phyloP scores from a whole-genome alignment of 2,113 vertebrate species.

The Falco punctatus region DNA sequence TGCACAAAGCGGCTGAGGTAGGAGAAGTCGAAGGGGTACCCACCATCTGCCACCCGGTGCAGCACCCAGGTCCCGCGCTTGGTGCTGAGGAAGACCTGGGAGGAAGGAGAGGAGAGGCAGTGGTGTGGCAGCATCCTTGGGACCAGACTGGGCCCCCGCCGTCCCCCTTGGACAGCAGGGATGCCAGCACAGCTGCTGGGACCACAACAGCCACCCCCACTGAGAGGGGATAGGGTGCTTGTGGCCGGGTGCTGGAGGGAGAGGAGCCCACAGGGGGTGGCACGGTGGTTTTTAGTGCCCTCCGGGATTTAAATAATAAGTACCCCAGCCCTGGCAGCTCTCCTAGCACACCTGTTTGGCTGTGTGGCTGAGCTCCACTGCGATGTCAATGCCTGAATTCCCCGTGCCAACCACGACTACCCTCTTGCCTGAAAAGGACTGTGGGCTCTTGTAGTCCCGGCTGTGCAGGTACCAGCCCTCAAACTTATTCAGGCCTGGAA shows the following conservation, averaged over 20 bases:
- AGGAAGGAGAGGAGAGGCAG: neutral
- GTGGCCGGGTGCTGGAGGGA: neutral
- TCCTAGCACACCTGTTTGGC: constrained; percentile 77
- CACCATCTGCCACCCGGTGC: neutral
- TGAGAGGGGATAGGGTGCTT: accelerated
- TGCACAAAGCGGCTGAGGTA: neutral
- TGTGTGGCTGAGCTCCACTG: constrained; percentile 80
- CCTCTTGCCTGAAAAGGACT: constrained; percentile 75
- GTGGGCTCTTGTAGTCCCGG: constrained; percentile 80
- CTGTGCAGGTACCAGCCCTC: constrained; percentile 81
- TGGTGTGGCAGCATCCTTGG: neutral
- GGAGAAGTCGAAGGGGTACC: neutral
- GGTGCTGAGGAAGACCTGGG: constrained; percentile 55
- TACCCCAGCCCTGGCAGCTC: neutral
- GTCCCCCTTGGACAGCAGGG: neutral
- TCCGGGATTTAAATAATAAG: neutral
- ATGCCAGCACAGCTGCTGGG: neutral
- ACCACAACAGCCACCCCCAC: neutral
- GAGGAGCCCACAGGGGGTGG: neutral
- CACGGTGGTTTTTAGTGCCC: accelerated
- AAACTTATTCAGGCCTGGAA: constrained; percentile 81
- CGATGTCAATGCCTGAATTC: constrained; percentile 84
- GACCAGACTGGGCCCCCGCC: accelerated
- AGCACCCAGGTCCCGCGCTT: constrained; percentile 34
- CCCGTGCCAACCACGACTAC: constrained; percentile 83